These are phyloP conservation scores for Varanus salvator DNA, from an alignment of 2,113 vertebrate genomes.

Conservation along the genomic window DNA sequence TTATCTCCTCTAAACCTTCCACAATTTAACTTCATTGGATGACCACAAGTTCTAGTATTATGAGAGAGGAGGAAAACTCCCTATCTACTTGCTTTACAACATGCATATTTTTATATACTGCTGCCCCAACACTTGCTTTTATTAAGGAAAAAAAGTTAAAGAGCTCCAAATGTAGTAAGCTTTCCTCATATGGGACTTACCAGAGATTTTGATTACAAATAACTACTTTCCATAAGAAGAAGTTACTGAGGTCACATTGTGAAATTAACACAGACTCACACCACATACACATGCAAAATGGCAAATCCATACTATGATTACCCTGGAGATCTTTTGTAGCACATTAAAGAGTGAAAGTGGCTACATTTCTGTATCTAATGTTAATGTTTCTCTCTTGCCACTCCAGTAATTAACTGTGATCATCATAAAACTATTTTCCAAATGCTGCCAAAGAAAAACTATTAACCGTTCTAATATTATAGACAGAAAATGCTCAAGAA, in stretches of 20 bases:
- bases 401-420: conserved; percentile 55
- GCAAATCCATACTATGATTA: conserved; percentile 31
- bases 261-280: conserved; percentile 1
- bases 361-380: conserved; percentile 21
- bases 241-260: conserved; percentile 40
- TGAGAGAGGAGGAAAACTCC: too few relatives aligned
- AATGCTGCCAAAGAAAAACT: conserved; percentile 37
- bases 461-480: rapidly evolving
- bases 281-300: not conserved
- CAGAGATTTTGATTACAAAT: conserved; percentile 63
- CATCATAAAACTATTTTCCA: conserved; percentile 56
- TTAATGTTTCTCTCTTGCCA: conserved; percentile 51
- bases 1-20: too few relatives aligned
- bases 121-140: too few relatives aligned
- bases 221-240: conserved; percentile 41
- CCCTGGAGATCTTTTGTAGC: conserved; percentile 47
- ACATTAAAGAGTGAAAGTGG: conserved; percentile 52
- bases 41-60: too few relatives aligned
- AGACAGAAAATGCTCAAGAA: not conserved
- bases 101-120: too few relatives aligned
- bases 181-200: not conserved
- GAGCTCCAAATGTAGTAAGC: too few relatives aligned
- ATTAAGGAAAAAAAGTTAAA: too few relatives aligned
- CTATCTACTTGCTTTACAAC: too few relatives aligned
- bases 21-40: too few relatives aligned